phyloP scores from a whole-genome alignment of 2,113 vertebrate genomes.

The Sinosuthora webbiana region DNA sequence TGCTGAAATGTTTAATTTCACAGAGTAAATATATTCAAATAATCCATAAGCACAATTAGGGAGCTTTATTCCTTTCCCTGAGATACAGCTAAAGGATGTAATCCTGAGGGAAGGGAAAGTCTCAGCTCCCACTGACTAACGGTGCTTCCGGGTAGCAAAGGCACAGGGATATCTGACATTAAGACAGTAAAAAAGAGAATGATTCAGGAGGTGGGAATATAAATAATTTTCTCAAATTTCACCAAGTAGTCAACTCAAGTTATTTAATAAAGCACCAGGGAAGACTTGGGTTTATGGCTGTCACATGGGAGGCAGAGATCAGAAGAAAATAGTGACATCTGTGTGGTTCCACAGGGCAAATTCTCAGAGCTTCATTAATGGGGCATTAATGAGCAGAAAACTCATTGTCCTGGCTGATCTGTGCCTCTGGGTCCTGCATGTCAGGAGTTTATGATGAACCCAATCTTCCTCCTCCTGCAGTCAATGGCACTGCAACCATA shows the following conservation, averaged over 20 bases:
- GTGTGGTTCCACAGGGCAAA: background rate
- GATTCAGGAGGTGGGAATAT: background rate
- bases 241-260: background rate
- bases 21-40: background rate
- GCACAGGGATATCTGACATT: background rate
- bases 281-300: background rate
- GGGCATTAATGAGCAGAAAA: background rate
- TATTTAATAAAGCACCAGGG: background rate
- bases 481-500: background rate
- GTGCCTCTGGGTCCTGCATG: background rate
- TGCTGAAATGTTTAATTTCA: background rate
- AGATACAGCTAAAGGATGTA: background rate
- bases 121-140: background rate
- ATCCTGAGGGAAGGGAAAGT: background rate
- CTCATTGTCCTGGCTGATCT: background rate
- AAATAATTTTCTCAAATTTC: slow-evolving; percentile 12
- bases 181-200: background rate
- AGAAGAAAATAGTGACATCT: background rate
- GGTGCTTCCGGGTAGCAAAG: background rate
- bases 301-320: background rate
- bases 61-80: background rate
- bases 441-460: background rate
- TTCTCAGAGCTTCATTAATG: background rate
- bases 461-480: background rate
- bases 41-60: background rate